These are phyloP conservation scores for Gonocerus acuteangulatus DNA, from an alignment of 2,888 invertebrate genomes.

Conservation along the genomic window DNA sequence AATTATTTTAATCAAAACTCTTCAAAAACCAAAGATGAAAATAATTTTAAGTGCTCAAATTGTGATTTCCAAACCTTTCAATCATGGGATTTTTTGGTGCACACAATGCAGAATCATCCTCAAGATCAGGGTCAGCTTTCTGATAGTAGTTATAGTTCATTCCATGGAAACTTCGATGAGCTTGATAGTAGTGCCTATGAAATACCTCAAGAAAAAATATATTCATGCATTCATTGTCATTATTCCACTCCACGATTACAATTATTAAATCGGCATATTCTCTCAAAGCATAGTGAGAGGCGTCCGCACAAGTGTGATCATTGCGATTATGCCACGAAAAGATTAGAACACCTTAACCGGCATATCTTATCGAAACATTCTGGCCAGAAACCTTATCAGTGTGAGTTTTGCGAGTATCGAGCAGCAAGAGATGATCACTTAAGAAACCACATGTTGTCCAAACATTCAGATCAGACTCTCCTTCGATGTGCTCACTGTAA, in stretches of 20 bases:
- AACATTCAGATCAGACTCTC: not conserved
- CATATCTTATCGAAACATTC: not conserved
- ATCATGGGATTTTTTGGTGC: not conserved
- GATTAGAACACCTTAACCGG: not conserved
- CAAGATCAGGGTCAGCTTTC: not conserved
- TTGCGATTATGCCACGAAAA: not conserved
- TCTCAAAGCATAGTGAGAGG: not conserved
- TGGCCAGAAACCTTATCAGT: not conserved
- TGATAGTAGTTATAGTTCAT: not conserved
- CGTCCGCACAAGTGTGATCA: not conserved
- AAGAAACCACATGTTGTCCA: not conserved
- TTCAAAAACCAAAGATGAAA: not conserved
- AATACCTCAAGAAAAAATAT: not conserved
- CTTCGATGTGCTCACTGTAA: not conserved
- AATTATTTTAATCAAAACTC: not conserved
- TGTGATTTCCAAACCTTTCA: not conserved
- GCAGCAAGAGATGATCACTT: not conserved
- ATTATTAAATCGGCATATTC: not conserved
- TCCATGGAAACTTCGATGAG: not conserved
- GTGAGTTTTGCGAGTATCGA: not conserved
- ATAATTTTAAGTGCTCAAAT: not conserved
- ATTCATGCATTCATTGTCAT: not conserved
- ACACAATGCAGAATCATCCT: not conserved
- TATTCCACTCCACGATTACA: not conserved
- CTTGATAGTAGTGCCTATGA: not conserved